Evolutionary conservation across 2,888 invertebrate species (phyloP), one percentile per base, ranked within the genome.

Genomic region (Zonitis immaculata): DNA sequence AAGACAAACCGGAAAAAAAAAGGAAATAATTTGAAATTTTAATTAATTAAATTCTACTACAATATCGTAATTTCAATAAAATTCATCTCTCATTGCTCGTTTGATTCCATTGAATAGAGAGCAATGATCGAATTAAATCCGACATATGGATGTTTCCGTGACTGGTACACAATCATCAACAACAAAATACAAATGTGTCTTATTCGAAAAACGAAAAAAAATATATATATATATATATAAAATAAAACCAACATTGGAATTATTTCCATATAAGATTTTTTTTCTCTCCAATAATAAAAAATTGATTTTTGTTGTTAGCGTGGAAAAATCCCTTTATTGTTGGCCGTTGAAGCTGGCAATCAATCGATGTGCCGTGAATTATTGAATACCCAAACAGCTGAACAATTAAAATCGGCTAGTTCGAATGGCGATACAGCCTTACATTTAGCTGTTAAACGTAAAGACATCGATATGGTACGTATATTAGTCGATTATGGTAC

Each of bases 341-440:
- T 94, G 75, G 95, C 97, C 51, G 91, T 95, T 66, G 95, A 96
- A 77, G 90, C 91, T 25, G 96, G 96, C 49, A 97, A 96, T 79
- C 89, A 94, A 77, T 90, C 92, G 62, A 95, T 96, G 85, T 92
- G 93, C 73, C 86, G 94, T 62, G 95, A 97, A 77, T 83, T 99
- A 49, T 82, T 99, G 62, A 85, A 89, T 68, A 86, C 89, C 66
- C 89, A 90, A 78, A 88, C 91, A 47, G 86, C 89, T 47, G 91
- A 92, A 69, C 96, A 97, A 79, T 81, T 95, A 43, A 87, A 86
- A 80, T 87, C 91, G 47, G 85, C 87, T 42, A 87, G 90, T 47
- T 84, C 87, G 44, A 90, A 87, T 68, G 95, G 95, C 42, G 97
- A 99, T 75, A 91, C 94, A 12, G 93, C 95, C 16, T 81, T 99